A percentile compares a stretch with the other conserved stretches of the same genome.
Conservation (phyloP, 2,888 invertebrate species). For the Stictocephala bisonia region DNA sequence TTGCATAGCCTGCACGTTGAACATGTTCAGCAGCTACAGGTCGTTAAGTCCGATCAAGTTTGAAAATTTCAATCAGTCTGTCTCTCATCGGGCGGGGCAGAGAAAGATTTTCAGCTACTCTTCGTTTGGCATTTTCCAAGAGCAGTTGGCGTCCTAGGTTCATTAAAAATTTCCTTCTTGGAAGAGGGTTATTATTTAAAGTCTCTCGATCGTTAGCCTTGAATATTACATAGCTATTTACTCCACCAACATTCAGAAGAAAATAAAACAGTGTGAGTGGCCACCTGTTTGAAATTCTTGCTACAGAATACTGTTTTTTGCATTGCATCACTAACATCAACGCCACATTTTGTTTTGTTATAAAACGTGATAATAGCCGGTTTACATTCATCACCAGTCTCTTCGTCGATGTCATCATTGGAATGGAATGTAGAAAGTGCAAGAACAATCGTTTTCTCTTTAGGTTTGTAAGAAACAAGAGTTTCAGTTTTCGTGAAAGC, state of each 20-base stretch:
- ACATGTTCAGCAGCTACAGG: conserved; percentile 5
- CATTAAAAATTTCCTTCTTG: conserved; percentile 18
- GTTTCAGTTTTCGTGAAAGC: conserved; percentile 3
- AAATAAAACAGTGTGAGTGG: conserved; percentile 27
- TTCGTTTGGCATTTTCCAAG: conserved; percentile 7
- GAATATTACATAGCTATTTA: conserved; percentile 22
- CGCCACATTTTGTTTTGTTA: conserved; percentile 34
- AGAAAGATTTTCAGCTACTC: not conserved
- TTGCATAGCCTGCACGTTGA: conserved; percentile 2
- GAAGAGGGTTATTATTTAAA: not conserved
- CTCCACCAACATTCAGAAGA: conserved; percentile 17
- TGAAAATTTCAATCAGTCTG: conserved; percentile 30
- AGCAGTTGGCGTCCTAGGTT: conserved; percentile 11
- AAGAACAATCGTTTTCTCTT: conserved; percentile 12
- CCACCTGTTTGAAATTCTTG: conserved; percentile 33
- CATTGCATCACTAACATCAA: conserved; percentile 39
- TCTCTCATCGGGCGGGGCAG: conserved; percentile 5
- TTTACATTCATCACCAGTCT: conserved; percentile 29
- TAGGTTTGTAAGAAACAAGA: conserved; percentile 6
- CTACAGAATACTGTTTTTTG: conserved; percentile 28
- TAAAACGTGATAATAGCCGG: conserved; percentile 42
- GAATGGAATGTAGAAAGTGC: not conserved
- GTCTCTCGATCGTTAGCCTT: conserved; percentile 30
- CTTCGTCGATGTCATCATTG: conserved; percentile 24
- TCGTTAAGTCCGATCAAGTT: conserved; percentile 1